Percentiles rank a stretch among this genome's conserved stretches.
Conservation (phyloP, 2,888 invertebrate species). For the Idaea aversata region DNA sequence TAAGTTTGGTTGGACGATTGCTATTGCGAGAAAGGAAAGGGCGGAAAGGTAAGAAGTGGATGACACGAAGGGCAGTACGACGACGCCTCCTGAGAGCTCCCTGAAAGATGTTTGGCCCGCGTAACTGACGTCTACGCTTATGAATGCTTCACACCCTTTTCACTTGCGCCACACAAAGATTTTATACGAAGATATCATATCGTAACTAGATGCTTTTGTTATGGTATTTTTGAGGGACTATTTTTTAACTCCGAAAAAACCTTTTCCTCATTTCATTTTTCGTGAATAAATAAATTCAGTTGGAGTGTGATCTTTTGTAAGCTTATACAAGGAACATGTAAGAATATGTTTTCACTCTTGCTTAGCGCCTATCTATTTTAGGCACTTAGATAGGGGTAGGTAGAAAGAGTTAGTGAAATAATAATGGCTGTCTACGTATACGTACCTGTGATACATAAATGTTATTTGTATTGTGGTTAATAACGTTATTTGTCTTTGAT, state of each 20-base stretch:
- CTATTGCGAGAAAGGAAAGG: constrained; percentile 36
- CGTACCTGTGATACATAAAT: too few species aligned
- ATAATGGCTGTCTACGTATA: too few species aligned
- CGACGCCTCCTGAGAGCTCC: constrained; percentile 56
- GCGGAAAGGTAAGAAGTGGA: constrained; percentile 58
- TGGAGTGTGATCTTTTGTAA: neutral
- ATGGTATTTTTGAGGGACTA: constrained; percentile 32
- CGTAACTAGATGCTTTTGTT: constrained; percentile 46
- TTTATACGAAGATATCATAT: constrained; percentile 45
- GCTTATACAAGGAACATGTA: neutral
- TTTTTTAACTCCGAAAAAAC: neutral
- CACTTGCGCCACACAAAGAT: constrained; percentile 45
- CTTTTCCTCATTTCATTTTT: neutral
- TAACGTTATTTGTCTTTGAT: too few species aligned
- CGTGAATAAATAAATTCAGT: neutral
- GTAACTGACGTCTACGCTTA: constrained; percentile 64
- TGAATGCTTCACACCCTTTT: constrained; percentile 62
- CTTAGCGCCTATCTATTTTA: neutral
- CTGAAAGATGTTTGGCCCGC: constrained; percentile 67
- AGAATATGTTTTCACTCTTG: constrained; percentile 23
- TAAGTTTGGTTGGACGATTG: constrained; percentile 45
- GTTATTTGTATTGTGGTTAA: too few species aligned
- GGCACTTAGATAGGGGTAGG: too few species aligned
- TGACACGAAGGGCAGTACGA: constrained; percentile 53
- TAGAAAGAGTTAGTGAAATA: too few species aligned